phyloP scores from a whole-genome alignment of 2,888 invertebrate genomes.

The Thumatha senex region DNA sequence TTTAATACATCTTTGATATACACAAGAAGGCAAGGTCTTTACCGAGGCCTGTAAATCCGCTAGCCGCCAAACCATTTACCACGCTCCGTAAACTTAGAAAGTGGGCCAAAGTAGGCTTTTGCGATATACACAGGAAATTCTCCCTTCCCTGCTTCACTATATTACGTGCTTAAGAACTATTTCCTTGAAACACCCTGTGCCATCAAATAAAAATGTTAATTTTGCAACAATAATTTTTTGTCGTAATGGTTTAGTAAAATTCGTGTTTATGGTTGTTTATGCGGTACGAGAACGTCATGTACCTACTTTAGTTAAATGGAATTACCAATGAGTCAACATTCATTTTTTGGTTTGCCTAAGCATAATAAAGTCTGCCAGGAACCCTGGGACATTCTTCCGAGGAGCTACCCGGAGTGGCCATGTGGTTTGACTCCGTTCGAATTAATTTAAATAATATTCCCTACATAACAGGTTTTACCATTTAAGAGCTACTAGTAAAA shows the following conservation, averaged over 20 bases:
- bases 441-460: too few relatives aligned
- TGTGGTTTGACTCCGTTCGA: too few relatives aligned
- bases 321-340: not conserved
- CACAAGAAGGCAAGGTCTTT: constrained; percentile 44
- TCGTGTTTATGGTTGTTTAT: constrained; percentile 23
- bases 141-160: constrained; percentile 56
- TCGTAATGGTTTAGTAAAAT: constrained; percentile 35
- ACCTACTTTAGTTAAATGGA: constrained; percentile 6
- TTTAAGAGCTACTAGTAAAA: too few relatives aligned
- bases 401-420: too few relatives aligned
- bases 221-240: constrained; percentile 37
- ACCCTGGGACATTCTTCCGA: too few relatives aligned
- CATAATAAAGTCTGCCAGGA: too few relatives aligned
- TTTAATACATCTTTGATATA: constrained; percentile 33
- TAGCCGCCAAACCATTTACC: constrained; percentile 71
- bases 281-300: constrained; percentile 7
- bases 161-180: constrained; percentile 76
- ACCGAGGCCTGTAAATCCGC: constrained; percentile 68
- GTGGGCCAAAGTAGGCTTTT: constrained; percentile 79
- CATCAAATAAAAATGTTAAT: constrained; percentile 64
- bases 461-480: too few relatives aligned
- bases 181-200: constrained; percentile 56
- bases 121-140: constrained; percentile 68
- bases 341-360: too few relatives aligned
- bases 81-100: constrained; percentile 77